Evolutionary conservation across 53 echinoderm and acorn worm species (phyloP).

Genomic region (Echinometra lucunter): DNA sequence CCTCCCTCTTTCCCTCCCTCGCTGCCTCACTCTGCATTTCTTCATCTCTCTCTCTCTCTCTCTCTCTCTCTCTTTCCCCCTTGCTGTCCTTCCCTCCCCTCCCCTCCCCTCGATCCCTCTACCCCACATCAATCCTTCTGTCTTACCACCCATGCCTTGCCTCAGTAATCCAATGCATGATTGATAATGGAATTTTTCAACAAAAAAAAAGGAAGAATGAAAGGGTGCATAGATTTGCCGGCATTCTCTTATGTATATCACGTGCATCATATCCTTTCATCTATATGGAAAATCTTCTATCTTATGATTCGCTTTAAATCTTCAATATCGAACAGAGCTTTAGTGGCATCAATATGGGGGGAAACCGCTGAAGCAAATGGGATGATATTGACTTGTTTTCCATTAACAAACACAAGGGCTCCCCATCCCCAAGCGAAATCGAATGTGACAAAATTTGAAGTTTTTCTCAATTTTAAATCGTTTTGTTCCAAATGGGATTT

Average conservation of each 20-base stretch:
- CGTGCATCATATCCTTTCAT: slow-evolving; percentile 14
- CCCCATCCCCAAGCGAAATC: neutral
- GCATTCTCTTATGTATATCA: slow-evolving; percentile 4
- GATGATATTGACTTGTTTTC: slow-evolving; percentile 21
- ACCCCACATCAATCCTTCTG: neutral
- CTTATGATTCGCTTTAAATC: slow-evolving; percentile 11
- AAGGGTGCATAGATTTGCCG: neutral
- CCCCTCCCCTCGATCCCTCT: neutral
- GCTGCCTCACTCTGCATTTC: neutral
- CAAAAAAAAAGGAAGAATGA: neutral
- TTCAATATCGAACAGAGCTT: neutral
- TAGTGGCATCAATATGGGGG: neutral
- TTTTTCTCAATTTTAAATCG: neutral
- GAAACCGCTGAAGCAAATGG: neutral
- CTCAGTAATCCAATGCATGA: slow-evolving; percentile 25
- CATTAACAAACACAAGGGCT: slow-evolving; percentile 12
- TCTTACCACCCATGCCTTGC: neutral
- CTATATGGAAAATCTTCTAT: slow-evolving; percentile 27
- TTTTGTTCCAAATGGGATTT: neutral
- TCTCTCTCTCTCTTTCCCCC: neutral
- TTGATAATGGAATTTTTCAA: slow-evolving; percentile 12
- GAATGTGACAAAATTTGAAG: neutral
- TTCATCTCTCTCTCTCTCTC: neutral
- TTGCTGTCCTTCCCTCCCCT: neutral
- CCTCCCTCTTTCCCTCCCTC: neutral